A percentile compares a stretch with the other conserved stretches of the same genome.
These are phyloP conservation scores for Strigamia maritima DNA, from an alignment of 2,888 invertebrate genomes.

Conservation along the genomic window DNA sequence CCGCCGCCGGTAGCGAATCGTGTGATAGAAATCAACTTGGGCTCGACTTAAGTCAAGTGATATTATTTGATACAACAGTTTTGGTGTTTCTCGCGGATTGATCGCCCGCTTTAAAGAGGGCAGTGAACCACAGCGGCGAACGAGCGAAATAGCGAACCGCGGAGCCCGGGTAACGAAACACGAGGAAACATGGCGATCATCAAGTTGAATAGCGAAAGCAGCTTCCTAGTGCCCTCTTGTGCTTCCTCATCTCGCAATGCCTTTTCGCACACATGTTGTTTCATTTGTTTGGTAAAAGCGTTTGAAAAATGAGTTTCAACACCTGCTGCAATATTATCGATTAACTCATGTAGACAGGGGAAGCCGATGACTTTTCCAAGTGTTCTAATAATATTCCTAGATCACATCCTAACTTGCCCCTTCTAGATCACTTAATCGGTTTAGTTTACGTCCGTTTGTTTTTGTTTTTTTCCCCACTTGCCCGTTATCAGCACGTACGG, in stretches of 20 bases:
- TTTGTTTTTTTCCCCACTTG: background rate
- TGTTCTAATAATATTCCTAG: background rate
- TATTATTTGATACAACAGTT: background rate
- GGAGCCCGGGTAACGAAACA: conserved; percentile 32
- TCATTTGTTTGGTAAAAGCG: conserved; percentile 2
- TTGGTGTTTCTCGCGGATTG: background rate
- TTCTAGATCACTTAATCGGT: too few relatives aligned
- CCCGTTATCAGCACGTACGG: too few relatives aligned
- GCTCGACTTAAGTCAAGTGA: background rate
- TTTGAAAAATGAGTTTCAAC: conserved; percentile 8
- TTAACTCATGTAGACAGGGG: conserved; percentile 8
- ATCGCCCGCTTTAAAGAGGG: background rate
- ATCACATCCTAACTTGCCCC: background rate
- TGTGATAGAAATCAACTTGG: background rate
- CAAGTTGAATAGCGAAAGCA: conserved; percentile 20
- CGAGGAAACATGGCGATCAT: conserved; percentile 34
- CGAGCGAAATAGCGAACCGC: background rate
- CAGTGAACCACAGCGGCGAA: background rate
- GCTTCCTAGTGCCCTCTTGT: conserved; percentile 28
- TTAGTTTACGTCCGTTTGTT: background rate
- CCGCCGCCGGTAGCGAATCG: background rate
- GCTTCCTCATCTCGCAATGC: conserved; percentile 21
- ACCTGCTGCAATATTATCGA: conserved; percentile 25
- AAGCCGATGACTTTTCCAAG: conserved; percentile 2
- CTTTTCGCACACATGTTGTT: conserved; percentile 28